Evolutionary conservation across 2,888 invertebrate species (phyloP).

Genomic region (Thereva nobilitata): DNA sequence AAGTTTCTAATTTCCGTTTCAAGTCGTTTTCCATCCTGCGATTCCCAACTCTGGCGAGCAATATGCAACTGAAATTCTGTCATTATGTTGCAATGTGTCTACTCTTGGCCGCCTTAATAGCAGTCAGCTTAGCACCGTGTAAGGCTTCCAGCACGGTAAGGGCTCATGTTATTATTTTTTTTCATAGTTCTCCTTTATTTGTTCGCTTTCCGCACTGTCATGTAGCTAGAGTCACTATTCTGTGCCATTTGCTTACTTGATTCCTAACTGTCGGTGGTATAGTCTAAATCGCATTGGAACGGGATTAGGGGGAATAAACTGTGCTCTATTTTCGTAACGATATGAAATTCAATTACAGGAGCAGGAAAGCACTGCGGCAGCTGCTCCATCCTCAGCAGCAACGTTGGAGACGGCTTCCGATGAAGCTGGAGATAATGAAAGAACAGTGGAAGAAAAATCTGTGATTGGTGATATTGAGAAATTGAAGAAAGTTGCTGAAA

Average conservation of each 20-base stretch:
- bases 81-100: conserved; percentile 3
- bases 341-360: conserved; percentile 26
- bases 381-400: background rate
- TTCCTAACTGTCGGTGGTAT: background rate
- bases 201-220: too few species aligned
- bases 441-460: conserved; percentile 13
- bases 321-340: background rate
- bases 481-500: conserved; percentile 49
- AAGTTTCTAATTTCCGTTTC: conserved; percentile 23
- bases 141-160: too few species aligned
- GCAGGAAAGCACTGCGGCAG: conserved; percentile 13
- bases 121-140: too few species aligned
- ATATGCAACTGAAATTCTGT: background rate
- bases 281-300: too few species aligned
- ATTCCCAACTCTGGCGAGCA: background rate
- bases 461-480: conserved; percentile 39
- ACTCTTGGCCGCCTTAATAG: background rate
- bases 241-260: too few species aligned
- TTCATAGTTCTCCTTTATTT: too few species aligned
- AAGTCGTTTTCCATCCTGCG: background rate
- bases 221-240: too few species aligned
- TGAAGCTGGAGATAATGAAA: background rate
- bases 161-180: too few species aligned
- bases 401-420: too few species aligned
- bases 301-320: background rate